Evolutionary conservation across 2,113 vertebrate species (phyloP).

Genomic region (Microtus ochrogaster): DNA sequence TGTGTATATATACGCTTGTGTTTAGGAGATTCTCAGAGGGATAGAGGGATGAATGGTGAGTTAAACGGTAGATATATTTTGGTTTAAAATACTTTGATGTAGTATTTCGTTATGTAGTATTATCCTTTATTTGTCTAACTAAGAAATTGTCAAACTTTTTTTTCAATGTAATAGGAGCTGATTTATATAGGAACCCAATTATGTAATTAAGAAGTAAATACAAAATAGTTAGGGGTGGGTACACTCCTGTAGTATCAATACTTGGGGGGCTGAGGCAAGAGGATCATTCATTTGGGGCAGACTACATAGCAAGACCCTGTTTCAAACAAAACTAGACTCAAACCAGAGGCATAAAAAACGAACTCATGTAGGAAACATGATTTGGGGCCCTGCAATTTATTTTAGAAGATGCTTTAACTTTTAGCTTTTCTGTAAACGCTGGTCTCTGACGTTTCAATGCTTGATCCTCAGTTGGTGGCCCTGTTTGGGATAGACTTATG

Average conservation of each 20-base stretch:
- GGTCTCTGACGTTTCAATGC: neutral
- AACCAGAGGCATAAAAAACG: neutral
- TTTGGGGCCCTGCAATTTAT: constrained; percentile 30
- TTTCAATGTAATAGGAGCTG: neutral
- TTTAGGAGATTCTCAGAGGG: neutral
- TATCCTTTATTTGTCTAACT: constrained; percentile 9
- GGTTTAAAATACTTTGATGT: constrained; percentile 15
- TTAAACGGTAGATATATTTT: constrained; percentile 29
- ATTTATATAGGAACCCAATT: neutral
- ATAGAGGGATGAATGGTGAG: neutral
- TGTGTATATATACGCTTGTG: neutral
- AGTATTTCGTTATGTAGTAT: neutral
- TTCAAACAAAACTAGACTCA: neutral
- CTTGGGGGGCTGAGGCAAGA: too few species aligned
- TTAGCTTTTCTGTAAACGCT: neutral
- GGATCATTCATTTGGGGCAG: neutral
- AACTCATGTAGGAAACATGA: neutral
- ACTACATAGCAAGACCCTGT: neutral
- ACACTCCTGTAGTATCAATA: neutral
- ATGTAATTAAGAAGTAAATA: neutral
- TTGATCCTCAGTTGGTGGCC: neutral
- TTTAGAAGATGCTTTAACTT: constrained; percentile 28
- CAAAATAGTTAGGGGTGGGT: neutral
- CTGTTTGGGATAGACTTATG: neutral
- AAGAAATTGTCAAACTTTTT: constrained; percentile 1